Percentiles rank a stretch among this genome's conserved stretches.
These are phyloP conservation scores for Nanorana parkeri DNA, from an alignment of 2,113 vertebrate species.

Conservation along the genomic window DNA sequence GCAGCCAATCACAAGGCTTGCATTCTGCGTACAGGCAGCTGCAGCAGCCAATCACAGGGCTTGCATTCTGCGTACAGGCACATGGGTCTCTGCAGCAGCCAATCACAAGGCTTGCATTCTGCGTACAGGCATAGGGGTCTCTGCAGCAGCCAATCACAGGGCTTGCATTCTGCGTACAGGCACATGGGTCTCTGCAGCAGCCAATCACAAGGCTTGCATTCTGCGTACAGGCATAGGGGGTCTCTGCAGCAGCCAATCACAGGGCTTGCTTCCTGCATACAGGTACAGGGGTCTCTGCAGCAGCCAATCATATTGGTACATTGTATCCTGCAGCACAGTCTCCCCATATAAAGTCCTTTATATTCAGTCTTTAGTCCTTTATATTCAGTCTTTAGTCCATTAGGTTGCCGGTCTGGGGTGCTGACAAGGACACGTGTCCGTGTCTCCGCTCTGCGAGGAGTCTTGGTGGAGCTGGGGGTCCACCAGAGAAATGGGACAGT, in stretches of 20 bases:
- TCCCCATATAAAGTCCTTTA: constrained; percentile 8
- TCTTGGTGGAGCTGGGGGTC: constrained; percentile 22
- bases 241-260: background rate
- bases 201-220: no score
- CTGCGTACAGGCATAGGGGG: no score
- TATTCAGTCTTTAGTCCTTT: background rate
- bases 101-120: no score
- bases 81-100: background rate
- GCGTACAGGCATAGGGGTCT: no score
- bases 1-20: no score
- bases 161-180: no score
- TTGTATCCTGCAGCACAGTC: background rate
- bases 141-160: background rate
- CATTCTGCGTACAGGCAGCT: background rate
- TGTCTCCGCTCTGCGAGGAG: constrained; percentile 48
- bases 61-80: no score
- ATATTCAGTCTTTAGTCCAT: background rate
- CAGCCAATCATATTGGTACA: background rate
- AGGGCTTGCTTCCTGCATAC: background rate
- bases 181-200: background rate
- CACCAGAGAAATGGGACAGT: constrained; percentile 65
- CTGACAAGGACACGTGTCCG: constrained; percentile 55
- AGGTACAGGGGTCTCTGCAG: no score
- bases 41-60: no score
- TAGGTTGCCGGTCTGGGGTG: constrained; percentile 62